Evolutionary conservation across 2,888 invertebrate genomes (phyloP).

Genomic region (Ctena decussata): DNA sequence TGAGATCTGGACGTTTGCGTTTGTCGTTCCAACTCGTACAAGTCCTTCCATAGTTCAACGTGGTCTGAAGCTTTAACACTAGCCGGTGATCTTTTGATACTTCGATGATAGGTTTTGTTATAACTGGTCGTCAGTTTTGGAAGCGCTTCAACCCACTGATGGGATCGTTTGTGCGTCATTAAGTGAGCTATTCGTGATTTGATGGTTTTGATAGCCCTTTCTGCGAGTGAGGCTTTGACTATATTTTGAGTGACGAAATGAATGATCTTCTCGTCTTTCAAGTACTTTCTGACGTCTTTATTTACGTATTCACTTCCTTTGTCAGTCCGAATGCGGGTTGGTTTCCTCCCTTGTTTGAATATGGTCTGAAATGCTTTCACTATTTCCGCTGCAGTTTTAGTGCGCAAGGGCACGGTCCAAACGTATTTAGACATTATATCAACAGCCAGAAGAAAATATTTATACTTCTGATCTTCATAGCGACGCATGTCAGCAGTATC

Average conservation of each 20-base stretch:
- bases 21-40: neutral
- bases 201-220: neutral
- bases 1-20: neutral
- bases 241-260: neutral
- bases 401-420: neutral
- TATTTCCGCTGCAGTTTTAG: neutral
- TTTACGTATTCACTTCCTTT: slow-evolving; percentile 16
- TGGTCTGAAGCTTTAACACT: neutral
- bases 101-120: neutral
- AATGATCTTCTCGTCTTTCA: neutral
- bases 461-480: slow-evolving; percentile 3
- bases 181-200: neutral
- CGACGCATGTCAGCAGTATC: neutral
- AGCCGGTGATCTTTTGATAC: neutral
- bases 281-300: neutral
- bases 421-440: slow-evolving; percentile 25
- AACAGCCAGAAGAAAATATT: slow-evolving; percentile 19
- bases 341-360: neutral
- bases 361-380: neutral
- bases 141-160: neutral
- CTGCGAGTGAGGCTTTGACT: neutral
- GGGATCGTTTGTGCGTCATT: too few relatives aligned
- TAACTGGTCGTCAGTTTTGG: neutral
- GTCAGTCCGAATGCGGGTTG: slow-evolving; percentile 14
- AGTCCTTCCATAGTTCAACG: neutral